phyloP scores from a whole-genome alignment of 1,140 invertebrate genomes.

The Rhagoletis zephyria region DNA sequence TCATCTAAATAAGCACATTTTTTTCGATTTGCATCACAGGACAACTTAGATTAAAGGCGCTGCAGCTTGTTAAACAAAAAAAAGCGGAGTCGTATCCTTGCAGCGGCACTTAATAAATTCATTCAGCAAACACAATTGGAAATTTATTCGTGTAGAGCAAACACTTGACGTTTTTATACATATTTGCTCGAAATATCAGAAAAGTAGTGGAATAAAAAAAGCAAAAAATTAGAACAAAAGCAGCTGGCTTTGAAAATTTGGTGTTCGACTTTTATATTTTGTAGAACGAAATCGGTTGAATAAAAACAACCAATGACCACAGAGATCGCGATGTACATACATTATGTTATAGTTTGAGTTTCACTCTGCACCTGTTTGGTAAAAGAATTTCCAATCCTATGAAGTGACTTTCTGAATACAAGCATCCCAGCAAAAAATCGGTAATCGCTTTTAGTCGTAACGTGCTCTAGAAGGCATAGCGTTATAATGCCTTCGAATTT shows the following conservation, averaged over 20 bases:
- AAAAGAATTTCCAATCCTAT: too few species aligned
- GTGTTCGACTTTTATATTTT: background rate
- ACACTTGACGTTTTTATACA: constrained; percentile 28
- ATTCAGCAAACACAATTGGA: constrained; percentile 18
- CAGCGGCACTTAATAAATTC: constrained; percentile 46
- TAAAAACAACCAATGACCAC: too few species aligned
- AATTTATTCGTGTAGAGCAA: constrained; percentile 35
- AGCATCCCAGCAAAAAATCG: too few species aligned
- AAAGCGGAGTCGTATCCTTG: background rate
- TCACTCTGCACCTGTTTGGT: too few species aligned
- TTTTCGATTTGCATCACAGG: constrained; percentile 4
- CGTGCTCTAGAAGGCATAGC: too few species aligned
- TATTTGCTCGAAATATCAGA: background rate
- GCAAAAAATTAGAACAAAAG: background rate
- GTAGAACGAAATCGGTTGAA: too few species aligned
- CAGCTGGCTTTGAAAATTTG: constrained; percentile 2
- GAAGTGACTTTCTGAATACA: too few species aligned
- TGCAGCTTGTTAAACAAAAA: background rate
- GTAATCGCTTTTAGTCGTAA: too few species aligned
- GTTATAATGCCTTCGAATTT: too few species aligned
- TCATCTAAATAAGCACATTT: constrained; percentile 41
- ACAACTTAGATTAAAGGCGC: background rate
- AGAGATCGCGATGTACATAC: too few species aligned
- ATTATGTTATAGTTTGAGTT: too few species aligned
- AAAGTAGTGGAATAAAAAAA: background rate